Conservation (phyloP, 2,113 vertebrate genomes). For the Thamnophis sirtalis region DNA sequence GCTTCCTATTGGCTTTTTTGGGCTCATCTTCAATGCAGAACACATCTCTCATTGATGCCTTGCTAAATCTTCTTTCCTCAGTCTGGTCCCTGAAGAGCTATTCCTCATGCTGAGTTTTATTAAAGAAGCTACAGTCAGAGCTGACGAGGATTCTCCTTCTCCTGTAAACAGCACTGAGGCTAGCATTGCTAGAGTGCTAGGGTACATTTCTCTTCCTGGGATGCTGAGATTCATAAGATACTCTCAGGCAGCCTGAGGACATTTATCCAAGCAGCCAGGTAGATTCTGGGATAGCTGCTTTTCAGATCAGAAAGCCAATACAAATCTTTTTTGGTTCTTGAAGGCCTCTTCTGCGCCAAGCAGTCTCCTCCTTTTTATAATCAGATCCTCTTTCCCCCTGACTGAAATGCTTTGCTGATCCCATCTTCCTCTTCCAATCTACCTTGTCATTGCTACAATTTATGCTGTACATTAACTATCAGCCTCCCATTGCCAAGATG, state of each 20-base stretch:
- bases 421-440: conserved; percentile 75
- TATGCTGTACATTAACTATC: conserved; percentile 54
- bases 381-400: conserved; percentile 56
- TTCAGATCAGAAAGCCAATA: background rate
- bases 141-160: background rate
- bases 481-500: background rate
- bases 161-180: background rate
- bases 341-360: background rate
- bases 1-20: background rate
- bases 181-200: background rate
- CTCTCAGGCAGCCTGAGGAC: background rate
- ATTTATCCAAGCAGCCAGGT: background rate
- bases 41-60: background rate
- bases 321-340: background rate
- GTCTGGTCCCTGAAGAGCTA: conserved; percentile 1
- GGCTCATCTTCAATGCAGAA: conserved; percentile 15
- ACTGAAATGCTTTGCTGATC: conserved; percentile 70
- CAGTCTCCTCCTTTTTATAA: conserved; percentile 22
- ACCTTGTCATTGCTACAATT: conserved; percentile 71
- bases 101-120: conserved; percentile 1
- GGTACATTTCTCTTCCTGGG: background rate
- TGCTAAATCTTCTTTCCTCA: conserved; percentile 1
- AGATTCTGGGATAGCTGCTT: background rate
- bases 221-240: background rate
- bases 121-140: conserved; percentile 1